A percentile compares a stretch with the other conserved stretches of the same genome.
Conservation (phyloP, 2,113 vertebrate genomes). For the Nesospiza acunhae region DNA sequence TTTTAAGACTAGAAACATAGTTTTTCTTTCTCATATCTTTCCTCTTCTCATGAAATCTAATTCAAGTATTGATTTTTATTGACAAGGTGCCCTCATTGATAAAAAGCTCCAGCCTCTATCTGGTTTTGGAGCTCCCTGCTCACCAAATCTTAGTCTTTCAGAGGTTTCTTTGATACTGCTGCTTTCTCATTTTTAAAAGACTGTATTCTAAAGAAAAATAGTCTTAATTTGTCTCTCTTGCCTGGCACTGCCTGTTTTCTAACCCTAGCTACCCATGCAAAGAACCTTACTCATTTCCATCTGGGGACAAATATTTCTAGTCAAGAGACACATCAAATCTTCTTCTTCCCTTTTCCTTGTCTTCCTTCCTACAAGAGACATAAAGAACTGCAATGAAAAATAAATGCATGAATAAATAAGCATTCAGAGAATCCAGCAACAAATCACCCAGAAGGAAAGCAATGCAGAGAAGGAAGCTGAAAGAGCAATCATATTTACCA, state of each 20-base stretch:
- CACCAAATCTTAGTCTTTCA: neutral
- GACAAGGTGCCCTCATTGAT: neutral
- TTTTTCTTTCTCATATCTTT: neutral
- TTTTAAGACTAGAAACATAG: neutral
- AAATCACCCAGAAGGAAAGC: neutral
- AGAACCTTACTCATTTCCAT: neutral
- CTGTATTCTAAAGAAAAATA: neutral
- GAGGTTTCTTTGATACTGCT: neutral
- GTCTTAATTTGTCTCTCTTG: neutral
- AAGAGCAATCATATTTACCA: neutral
- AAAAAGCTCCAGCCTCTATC: neutral
- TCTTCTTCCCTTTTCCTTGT: neutral
- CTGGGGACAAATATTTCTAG: neutral
- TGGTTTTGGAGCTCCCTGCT: neutral
- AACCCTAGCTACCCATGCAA: neutral
- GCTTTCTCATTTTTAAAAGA: neutral
- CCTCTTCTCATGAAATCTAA: neutral
- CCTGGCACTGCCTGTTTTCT: neutral
- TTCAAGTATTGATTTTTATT: neutral
- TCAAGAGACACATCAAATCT: neutral
- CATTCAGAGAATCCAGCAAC: neutral
- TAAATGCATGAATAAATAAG: neutral
- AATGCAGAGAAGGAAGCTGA: neutral
- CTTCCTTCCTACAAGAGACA: neutral
- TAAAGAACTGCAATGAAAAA: neutral